phyloP scores from a whole-genome alignment of 2,888 invertebrate species.

The Hesperia comma region DNA sequence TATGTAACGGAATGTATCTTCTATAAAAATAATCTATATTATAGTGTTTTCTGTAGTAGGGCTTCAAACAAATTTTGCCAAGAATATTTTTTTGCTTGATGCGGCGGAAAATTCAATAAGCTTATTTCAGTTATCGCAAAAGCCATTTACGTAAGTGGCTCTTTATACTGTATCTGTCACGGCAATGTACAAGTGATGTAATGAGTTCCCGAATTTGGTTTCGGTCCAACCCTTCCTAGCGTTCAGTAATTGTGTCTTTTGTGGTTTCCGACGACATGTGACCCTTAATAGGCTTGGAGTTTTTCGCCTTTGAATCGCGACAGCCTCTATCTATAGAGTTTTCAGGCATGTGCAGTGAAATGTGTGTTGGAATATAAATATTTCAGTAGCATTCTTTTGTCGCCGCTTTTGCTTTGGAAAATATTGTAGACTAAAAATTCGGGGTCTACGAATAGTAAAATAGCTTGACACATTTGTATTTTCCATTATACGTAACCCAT shows the following conservation, averaged over 20 bases:
- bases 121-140: slow-evolving; percentile 29
- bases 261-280: slow-evolving; percentile 71
- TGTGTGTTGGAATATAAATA: slow-evolving; percentile 31
- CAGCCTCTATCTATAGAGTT: slow-evolving; percentile 57
- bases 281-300: slow-evolving; percentile 67
- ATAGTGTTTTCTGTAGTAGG: not conserved
- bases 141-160: slow-evolving; percentile 33
- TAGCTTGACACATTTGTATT: not conserved
- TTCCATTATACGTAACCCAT: not conserved
- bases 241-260: slow-evolving; percentile 76
- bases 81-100: slow-evolving; percentile 21
- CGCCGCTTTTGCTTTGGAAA: slow-evolving; percentile 3
- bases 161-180: slow-evolving; percentile 31
- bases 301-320: slow-evolving; percentile 65
- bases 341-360: slow-evolving; percentile 24
- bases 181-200: slow-evolving; percentile 57
- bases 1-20: not conserved
- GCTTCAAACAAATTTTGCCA: not conserved
- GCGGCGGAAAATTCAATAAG: slow-evolving; percentile 41
- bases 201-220: slow-evolving; percentile 63
- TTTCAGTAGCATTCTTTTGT: slow-evolving; percentile 32
- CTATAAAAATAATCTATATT: not conserved
- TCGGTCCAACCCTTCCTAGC: slow-evolving; percentile 71
- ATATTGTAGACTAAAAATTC: not conserved
- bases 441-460: not conserved